Evolutionary conservation across 1,140 invertebrate species (phyloP), one percentile per base, ranked within the genome.

Genomic region (Aphaenogaster floridana): DNA sequence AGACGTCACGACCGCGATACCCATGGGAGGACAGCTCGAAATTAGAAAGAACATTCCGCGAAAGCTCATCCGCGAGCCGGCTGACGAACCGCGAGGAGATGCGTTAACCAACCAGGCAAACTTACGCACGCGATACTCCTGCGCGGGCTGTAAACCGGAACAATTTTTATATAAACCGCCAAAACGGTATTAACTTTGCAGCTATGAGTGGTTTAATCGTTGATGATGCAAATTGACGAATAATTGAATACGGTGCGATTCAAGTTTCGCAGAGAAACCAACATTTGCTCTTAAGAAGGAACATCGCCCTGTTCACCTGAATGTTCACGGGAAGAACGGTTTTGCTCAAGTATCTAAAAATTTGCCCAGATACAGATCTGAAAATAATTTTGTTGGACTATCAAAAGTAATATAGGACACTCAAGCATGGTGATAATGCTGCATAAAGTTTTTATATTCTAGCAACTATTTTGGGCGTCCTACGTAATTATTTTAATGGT

Each of bases 1-100:
- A 78, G 54, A 59, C 11, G 63, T 15, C 45, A 45, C 79, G 80
- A 42, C 36, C 57, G 28, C 66, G 74, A 86, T 86, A 79, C 34
- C 11, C 74, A 78, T 69, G 66, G 42, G 2, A 54, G 36, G 36
- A 69, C 52, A 15, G 39, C 42, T 72, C 36, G 80, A 83, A 83
- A 83, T 72, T 72, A 34, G n/a, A 83, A 72, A 61, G 66, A 34
- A 69, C 36, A 34, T 52, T 17, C 34, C 34, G 48, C n/a, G 87
- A 88, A 74, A 84, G 57, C 48, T 59, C 28, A 13, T 50, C 34
- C n/a, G 57, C 76, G 52, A 68, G 34, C 17, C 50, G 15, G 42
- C 63, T 15, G 45, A 80, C 66, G 45, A 36, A 54, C 17, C 50
- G 17, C 15, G 68, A n/a, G 21, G 39, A 64, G 15, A 21, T 34